Percentiles rank a stretch among this genome's conserved stretches.
Conservation (phyloP, 2,113 vertebrate species). For the Crocuta crocuta region DNA sequence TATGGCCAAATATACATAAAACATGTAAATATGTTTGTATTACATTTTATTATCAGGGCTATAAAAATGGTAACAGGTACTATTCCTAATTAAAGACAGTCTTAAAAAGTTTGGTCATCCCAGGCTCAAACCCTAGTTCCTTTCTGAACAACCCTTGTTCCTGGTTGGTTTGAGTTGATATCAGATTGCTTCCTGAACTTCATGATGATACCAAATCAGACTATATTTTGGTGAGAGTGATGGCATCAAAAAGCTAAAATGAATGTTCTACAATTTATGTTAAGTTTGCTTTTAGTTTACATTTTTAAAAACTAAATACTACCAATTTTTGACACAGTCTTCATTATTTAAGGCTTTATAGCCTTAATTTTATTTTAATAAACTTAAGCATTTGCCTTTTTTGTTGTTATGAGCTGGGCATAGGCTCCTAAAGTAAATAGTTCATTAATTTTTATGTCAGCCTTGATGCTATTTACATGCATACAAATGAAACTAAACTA, state of each 20-base stretch:
- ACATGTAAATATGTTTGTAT: background rate
- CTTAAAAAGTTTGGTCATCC: background rate
- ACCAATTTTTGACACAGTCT: background rate
- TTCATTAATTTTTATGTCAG: constrained; percentile 78
- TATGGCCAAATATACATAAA: background rate
- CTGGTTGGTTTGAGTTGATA: background rate
- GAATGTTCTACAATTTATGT: background rate
- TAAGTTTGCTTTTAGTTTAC: background rate
- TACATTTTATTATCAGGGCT: background rate
- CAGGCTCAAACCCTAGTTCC: background rate
- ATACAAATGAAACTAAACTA: constrained; percentile 76
- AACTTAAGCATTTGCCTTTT: constrained; percentile 54
- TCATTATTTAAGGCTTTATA: constrained; percentile 40
- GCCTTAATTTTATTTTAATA: constrained; percentile 67
- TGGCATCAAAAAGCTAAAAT: background rate
- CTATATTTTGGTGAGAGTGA: background rate
- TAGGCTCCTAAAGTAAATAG: constrained; percentile 65
- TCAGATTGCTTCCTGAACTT: background rate
- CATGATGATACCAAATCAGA: background rate
- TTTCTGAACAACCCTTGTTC: background rate
- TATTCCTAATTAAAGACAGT: background rate
- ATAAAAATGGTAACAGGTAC: background rate
- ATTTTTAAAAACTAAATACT: constrained; percentile 21
- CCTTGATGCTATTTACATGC: constrained; percentile 64
- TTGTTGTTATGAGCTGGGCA: background rate